Evolutionary conservation across 64 coral and sea anemone genomes (phyloP).

Genomic region (Hydrozoanthus tunicans): DNA sequence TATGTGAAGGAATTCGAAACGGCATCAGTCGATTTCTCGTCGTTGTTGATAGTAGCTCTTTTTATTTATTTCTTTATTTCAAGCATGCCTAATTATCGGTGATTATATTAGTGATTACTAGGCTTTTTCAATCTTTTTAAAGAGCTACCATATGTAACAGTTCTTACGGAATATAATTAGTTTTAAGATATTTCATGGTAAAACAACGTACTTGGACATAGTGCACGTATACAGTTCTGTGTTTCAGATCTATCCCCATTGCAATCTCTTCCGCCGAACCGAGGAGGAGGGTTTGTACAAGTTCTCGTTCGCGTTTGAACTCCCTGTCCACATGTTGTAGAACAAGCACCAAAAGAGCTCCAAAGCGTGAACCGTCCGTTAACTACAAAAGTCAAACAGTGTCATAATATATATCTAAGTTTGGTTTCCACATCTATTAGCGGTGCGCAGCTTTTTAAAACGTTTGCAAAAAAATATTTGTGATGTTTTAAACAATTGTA

Average conservation of each 20-base stretch:
- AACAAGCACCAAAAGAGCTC: constrained; percentile 5
- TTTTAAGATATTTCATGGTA: background rate
- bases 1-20: no score
- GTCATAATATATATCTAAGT: background rate
- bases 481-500: no score
- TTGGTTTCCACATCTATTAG: background rate
- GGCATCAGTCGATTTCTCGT: no score
- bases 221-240: background rate
- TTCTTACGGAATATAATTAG: background rate
- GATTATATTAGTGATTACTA: no score
- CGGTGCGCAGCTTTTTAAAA: background rate
- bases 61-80: no score
- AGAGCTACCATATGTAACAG: background rate
- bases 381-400: background rate
- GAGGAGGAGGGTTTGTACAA: constrained; percentile 13
- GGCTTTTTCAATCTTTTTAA: no score
- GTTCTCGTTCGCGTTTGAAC: background rate
- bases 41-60: no score
- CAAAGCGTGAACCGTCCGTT: background rate
- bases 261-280: constrained; percentile 13
- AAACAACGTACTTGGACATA: background rate
- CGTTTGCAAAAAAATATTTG: no score
- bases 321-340: constrained; percentile 2
- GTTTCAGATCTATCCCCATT: background rate
- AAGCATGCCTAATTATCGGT: no score